Evolutionary conservation across 2,113 vertebrate species (phyloP), one percentile per base, ranked within the genome.

Genomic region (Petroica traversi): DNA sequence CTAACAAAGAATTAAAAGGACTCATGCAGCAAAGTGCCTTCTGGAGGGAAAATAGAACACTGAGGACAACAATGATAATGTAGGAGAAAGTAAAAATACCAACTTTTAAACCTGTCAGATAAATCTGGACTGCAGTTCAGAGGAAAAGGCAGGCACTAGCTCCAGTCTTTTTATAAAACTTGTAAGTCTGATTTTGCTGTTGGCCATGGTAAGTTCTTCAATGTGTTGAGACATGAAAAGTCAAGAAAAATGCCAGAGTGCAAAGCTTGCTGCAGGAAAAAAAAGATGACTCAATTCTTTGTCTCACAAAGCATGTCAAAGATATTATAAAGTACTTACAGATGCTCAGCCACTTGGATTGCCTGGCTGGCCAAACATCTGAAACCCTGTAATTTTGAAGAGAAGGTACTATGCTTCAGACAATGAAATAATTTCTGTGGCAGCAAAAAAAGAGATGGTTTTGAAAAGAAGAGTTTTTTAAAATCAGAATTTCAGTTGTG

Each of bases 331-430:
- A 97, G 96, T 85, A 68, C 54, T 95, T 93, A 67, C 85, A 89
- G 93, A 93, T 84, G 91, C 86, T 96, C 85, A 96, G 89, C 69
- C 94, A 62, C 83, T 94, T 14, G 6, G 28, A 36, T 41, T 95
- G 95, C 95, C 95, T 88, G 92, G 79, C 24, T 94, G 96, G 94
- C 93, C 92, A 79, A 95, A 97, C 92, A 91, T 96, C 94, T 97
- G 96, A 97, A 95, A 89, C 55, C 82, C 90, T 85, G 78, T 76
- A 91, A 91, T 91, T 97, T 2, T 69, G 67, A 78, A 48, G 81
- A 73, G 88, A 90, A 93, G 95, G 92, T 90, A 67, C 77, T 76
- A 3, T 12, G 67, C 87, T 89, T 61, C 92, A 93, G 45, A 95
- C 57, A 87, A 68, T 29, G n/a, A 81, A 89, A 85, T 46, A 18